Evolutionary conservation across 2,888 invertebrate species (phyloP).

Genomic region (Germaria angustata): DNA sequence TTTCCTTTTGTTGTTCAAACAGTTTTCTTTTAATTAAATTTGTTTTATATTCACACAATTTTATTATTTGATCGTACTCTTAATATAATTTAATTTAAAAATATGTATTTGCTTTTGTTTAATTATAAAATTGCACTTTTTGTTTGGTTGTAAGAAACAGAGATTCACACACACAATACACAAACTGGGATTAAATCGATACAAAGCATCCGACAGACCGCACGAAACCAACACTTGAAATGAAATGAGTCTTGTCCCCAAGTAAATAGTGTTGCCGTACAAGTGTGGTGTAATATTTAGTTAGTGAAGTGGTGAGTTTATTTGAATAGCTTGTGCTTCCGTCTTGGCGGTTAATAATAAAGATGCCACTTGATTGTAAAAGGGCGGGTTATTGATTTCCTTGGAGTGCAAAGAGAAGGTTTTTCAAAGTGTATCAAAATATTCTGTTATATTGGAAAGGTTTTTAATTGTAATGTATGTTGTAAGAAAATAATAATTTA

Average conservation of each 20-base stretch:
- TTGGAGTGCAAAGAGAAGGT: not conserved
- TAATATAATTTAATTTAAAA: conserved; percentile 39
- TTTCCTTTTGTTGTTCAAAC: conserved; percentile 28
- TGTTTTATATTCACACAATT: not conserved
- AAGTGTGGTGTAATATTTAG: conserved; percentile 12
- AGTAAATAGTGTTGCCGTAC: conserved; percentile 51
- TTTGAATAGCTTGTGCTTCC: conserved; percentile 21
- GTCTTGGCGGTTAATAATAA: not conserved
- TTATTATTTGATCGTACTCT: not conserved
- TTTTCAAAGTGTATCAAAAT: no score
- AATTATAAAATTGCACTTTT: conserved; percentile 52
- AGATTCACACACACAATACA: conserved; percentile 48
- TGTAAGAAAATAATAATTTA: no score
- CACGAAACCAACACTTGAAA: conserved; percentile 40
- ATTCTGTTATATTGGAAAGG: no score
- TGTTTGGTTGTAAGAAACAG: conserved; percentile 20
- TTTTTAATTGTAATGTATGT: no score
- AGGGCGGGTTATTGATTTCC: not conserved
- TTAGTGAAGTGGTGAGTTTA: conserved; percentile 22
- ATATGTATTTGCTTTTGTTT: conserved; percentile 12
- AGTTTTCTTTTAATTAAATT: not conserved
- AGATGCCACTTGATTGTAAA: not conserved
- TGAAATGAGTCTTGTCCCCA: conserved; percentile 52
- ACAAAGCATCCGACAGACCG: conserved; percentile 45
- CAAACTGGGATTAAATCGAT: conserved; percentile 60